Evolutionary conservation across 2,797 vertebrate genomes (phyloP).

Genomic region (Pogonophryne albipinna): DNA sequence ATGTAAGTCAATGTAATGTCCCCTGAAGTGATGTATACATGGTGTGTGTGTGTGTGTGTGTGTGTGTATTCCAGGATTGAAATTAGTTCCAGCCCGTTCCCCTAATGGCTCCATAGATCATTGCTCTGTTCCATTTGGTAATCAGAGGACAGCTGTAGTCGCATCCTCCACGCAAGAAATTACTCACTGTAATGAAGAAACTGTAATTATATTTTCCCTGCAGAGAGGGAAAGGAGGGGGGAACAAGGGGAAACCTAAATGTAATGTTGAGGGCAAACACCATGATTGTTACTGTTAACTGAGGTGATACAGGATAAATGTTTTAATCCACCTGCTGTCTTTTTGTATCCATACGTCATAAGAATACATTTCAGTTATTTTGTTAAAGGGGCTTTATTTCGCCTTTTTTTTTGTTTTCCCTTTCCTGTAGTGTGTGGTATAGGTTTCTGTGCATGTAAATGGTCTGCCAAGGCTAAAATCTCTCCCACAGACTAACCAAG

Average conservation of each 20-base stretch:
- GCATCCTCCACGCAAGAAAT: constrained; percentile 75
- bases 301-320: not conserved
- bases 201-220: constrained; percentile 80
- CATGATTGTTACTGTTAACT: constrained; percentile 20
- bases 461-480: no score
- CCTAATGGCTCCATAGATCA: constrained; percentile 87
- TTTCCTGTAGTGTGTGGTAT: no score
- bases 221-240: constrained; percentile 14
- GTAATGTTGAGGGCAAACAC: constrained; percentile 47
- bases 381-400: no score
- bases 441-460: no score
- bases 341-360: not conserved
- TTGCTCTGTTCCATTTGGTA: constrained; percentile 84
- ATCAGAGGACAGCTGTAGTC: constrained; percentile 84
- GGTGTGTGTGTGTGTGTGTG: constrained; percentile 20
- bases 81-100: constrained; percentile 83
- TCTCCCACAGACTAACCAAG: no score
- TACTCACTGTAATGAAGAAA: constrained; percentile 84
- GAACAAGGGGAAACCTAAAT: constrained; percentile 30
- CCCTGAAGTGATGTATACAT: no score
- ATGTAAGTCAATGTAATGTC: no score
- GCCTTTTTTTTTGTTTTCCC: no score
- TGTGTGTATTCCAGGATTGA: constrained; percentile 75
- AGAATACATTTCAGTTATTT: not conserved
- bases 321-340: not conserved